phyloP scores from a whole-genome alignment of 53 echinoderm and acorn worm genomes.

The Antedon mediterranea region DNA sequence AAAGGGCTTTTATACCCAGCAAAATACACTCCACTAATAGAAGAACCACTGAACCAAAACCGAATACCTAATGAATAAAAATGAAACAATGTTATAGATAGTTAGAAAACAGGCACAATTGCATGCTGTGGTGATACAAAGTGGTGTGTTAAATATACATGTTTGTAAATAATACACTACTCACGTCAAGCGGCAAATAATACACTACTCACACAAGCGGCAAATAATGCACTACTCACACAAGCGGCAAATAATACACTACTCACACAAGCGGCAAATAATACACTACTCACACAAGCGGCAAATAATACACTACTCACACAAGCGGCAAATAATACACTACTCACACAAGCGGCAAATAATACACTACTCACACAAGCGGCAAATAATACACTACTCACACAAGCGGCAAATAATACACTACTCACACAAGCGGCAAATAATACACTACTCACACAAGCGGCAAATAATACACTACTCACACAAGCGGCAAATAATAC shows the following conservation, averaged over 20 bases:
- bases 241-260: neutral
- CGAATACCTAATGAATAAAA: no score
- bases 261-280: neutral
- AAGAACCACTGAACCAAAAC: no score
- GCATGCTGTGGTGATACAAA: no score
- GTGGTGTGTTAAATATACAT: no score
- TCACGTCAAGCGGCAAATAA: neutral
- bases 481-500: neutral
- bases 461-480: neutral
- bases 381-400: neutral
- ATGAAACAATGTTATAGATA: no score
- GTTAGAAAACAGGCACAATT: no score
- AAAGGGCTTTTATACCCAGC: no score
- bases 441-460: neutral
- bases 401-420: neutral
- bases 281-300: neutral
- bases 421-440: neutral
- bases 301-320: neutral
- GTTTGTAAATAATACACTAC: no score
- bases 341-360: neutral
- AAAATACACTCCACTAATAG: no score
- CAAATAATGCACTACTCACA: neutral
- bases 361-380: neutral
- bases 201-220: neutral
- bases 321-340: neutral